Percentiles rank a stretch among this genome's conserved stretches.
Evolutionary conservation across 2,113 vertebrate genomes (phyloP).

Genomic region (Dipodomys spectabilis): DNA sequence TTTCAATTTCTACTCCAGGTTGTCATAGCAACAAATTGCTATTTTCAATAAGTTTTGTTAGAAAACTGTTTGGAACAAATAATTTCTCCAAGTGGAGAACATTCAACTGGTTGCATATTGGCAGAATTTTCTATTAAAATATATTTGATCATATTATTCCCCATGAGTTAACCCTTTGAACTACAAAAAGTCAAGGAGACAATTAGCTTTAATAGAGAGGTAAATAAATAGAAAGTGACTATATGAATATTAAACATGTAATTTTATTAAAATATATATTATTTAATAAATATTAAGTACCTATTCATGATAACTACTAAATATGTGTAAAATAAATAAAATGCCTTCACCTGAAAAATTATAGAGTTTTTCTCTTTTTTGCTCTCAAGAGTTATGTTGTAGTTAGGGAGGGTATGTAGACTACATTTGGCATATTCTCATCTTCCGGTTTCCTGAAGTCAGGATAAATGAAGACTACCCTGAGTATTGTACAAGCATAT

Average conservation of each 20-base stretch:
- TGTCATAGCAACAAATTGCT: slow-evolving; percentile 70
- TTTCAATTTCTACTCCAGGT: slow-evolving; percentile 58
- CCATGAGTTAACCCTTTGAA: slow-evolving; percentile 23
- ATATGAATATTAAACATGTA: background rate
- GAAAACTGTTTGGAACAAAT: slow-evolving; percentile 57
- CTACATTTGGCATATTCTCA: no score
- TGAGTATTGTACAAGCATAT: no score
- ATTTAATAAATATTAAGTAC: background rate
- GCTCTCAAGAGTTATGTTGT: no score
- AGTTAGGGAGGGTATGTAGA: no score
- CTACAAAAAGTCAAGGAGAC: background rate
- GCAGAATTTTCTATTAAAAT: slow-evolving; percentile 3
- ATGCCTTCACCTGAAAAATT: background rate
- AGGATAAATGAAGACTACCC: no score
- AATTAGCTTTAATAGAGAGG: background rate
- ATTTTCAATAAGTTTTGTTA: slow-evolving; percentile 64
- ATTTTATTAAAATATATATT: background rate
- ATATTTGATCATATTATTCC: slow-evolving; percentile 40
- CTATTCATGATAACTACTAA: background rate
- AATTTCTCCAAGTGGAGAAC: slow-evolving; percentile 58
- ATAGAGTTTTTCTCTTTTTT: background rate
- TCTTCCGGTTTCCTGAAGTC: no score
- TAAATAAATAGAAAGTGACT: background rate
- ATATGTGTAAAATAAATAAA: slow-evolving; percentile 10
- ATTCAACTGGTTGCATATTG: slow-evolving; percentile 41